Conservation (phyloP, 2,888 invertebrate genomes). For the Heliconius charithonia region DNA sequence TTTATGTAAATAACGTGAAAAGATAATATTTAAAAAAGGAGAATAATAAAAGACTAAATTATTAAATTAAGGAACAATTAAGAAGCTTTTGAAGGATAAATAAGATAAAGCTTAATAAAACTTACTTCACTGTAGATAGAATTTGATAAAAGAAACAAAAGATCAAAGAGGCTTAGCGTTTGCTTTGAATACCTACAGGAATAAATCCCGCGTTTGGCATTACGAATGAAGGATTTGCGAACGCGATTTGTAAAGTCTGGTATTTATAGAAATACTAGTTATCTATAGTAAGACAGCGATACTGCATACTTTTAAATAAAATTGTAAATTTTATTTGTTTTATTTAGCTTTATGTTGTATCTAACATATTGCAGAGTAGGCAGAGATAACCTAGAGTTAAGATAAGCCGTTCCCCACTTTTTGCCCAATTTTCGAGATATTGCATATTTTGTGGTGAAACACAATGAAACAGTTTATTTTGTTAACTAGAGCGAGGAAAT, state of each 20-base stretch:
- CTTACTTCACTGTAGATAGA: constrained; percentile 1
- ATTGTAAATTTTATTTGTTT: too few species aligned
- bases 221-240: constrained; percentile 6
- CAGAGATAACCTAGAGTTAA: neutral
- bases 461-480: neutral
- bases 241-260: neutral
- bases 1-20: too few species aligned
- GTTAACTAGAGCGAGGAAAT: neutral
- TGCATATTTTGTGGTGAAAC: neutral
- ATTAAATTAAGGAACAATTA: constrained; percentile 1
- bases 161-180: constrained; percentile 22
- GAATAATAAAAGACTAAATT: neutral
- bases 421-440: neutral
- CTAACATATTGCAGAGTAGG: neutral
- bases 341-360: neutral
- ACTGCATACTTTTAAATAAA: too few species aligned
- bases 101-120: constrained; percentile 9
- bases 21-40: neutral
- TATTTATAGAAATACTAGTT: neutral
- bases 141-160: constrained; percentile 16
- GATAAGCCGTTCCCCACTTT: neutral
- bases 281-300: neutral
- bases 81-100: neutral
- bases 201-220: neutral
- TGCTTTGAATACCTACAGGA: constrained; percentile 18